Evolutionary conservation across 2,797 vertebrate genomes (phyloP).

Genomic region (Perdix hodgsoniae): DNA sequence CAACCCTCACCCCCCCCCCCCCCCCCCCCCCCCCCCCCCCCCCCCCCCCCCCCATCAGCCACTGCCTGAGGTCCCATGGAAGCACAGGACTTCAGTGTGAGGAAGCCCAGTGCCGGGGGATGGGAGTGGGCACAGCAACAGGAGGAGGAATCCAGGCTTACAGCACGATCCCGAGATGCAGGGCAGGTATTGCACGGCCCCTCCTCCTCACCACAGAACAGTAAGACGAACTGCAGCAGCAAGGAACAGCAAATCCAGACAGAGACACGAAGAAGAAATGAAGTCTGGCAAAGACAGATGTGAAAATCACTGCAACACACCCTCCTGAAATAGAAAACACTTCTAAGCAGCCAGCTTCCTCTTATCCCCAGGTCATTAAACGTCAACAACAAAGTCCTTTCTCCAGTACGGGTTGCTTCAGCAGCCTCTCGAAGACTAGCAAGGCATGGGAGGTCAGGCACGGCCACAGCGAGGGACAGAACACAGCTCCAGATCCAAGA

Average conservation of each 20-base stretch:
- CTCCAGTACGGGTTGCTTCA: neutral
- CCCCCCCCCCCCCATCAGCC: too few species aligned
- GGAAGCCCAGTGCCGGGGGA: too few species aligned
- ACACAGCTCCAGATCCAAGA: neutral
- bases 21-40: too few species aligned
- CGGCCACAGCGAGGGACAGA: neutral
- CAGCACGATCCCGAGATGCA: neutral
- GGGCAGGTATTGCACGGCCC: neutral
- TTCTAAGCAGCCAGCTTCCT: neutral
- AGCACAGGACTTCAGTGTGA: too few species aligned
- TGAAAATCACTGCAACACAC: neutral
- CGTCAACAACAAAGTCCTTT: neutral
- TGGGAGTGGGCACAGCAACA: neutral
- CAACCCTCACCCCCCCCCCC: too few species aligned
- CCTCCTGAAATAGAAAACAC: neutral
- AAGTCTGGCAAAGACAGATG: neutral
- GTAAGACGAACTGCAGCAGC: neutral
- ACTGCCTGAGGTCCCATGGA: too few species aligned
- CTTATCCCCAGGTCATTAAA: neutral
- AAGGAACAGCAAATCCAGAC: neutral
- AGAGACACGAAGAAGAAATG: neutral
- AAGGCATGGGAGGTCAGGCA: neutral
- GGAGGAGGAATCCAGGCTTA: neutral
- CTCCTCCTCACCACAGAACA: neutral
- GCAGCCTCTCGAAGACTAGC: neutral